These are phyloP conservation scores for Agonopterix subpropinquella DNA, from an alignment of 2,888 invertebrate species.

Conservation along the genomic window DNA sequence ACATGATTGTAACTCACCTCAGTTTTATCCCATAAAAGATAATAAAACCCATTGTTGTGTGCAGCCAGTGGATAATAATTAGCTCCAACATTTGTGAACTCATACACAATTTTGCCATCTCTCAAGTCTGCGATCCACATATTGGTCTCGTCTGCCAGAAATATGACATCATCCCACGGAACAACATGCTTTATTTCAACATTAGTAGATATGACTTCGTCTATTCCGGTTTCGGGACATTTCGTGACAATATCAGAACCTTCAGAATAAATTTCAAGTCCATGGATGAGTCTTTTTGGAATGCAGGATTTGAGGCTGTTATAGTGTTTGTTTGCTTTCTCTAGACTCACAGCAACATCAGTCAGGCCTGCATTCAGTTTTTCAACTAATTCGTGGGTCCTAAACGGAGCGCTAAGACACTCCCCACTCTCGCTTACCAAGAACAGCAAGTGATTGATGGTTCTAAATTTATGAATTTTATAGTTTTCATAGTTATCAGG, in stretches of 20 bases:
- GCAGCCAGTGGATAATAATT: slow-evolving; percentile 40
- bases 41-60: slow-evolving; percentile 46
- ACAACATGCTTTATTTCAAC: slow-evolving; percentile 26
- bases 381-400: slow-evolving; percentile 26
- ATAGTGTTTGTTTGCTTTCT: slow-evolving; percentile 23
- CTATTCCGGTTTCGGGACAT: slow-evolving; percentile 46
- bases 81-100: slow-evolving; percentile 31
- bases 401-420: slow-evolving; percentile 28
- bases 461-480: slow-evolving; percentile 35
- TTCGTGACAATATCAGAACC: slow-evolving; percentile 24
- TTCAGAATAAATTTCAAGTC: slow-evolving; percentile 32
- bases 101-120: slow-evolving; percentile 30
- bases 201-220: slow-evolving; percentile 26
- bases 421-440: slow-evolving; percentile 56
- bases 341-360: slow-evolving; percentile 30
- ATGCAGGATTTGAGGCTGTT: slow-evolving; percentile 8
- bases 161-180: slow-evolving; percentile 39
- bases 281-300: slow-evolving; percentile 21
- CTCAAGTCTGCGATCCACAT: slow-evolving; percentile 50
- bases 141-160: slow-evolving; percentile 32
- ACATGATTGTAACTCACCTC: slow-evolving; percentile 35
- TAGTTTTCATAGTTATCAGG: slow-evolving; percentile 33
- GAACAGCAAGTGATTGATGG: slow-evolving; percentile 24
- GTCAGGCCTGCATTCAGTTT: slow-evolving; percentile 25
- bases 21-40: slow-evolving; percentile 33